These are phyloP conservation scores for Apodemia hepburni DNA, from an alignment of 2,888 invertebrate species.

Conservation along the genomic window DNA sequence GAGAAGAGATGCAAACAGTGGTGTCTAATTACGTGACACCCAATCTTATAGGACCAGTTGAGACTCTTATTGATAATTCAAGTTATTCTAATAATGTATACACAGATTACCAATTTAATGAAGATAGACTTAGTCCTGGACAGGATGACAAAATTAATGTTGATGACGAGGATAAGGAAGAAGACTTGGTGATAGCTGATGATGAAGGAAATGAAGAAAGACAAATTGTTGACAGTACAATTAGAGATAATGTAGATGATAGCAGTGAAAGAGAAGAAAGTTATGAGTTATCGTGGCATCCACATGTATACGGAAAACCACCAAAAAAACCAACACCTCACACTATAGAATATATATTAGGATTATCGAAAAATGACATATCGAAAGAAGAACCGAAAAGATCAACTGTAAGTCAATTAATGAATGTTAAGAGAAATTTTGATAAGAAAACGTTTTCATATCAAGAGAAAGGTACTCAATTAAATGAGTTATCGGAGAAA, in stretches of 20 bases:
- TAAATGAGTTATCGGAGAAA: slow-evolving; percentile 49
- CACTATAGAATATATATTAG: slow-evolving; percentile 93
- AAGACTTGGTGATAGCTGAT: slow-evolving; percentile 48
- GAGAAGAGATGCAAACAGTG: slow-evolving; percentile 67
- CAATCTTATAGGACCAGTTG: slow-evolving; percentile 2
- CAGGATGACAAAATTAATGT: slow-evolving; percentile 54
- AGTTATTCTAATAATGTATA: slow-evolving; percentile 36
- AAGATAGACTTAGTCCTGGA: slow-evolving; percentile 46
- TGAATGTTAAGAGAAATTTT: slow-evolving; percentile 58
- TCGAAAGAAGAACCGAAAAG: slow-evolving; percentile 37
- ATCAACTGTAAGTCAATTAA: slow-evolving; percentile 51
- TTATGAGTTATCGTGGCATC: slow-evolving; percentile 86
- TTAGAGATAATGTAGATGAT: slow-evolving; percentile 35
- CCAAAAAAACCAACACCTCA: slow-evolving; percentile 92
- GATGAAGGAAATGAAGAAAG: slow-evolving; percentile 36
- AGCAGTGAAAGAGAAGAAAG: slow-evolving; percentile 41
- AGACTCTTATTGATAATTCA: slow-evolving; percentile 37
- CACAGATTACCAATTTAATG: slow-evolving; percentile 34
- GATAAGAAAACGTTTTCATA: slow-evolving; percentile 43
- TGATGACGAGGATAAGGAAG: slow-evolving; percentile 51
- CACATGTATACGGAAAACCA: slow-evolving; percentile 92
- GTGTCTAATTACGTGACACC: slow-evolving; percentile 53
- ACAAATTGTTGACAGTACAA: slow-evolving; percentile 31
- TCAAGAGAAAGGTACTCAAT: slow-evolving; percentile 58
- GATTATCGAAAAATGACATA: slow-evolving; percentile 56